Evolutionary conservation across 2,888 invertebrate species (phyloP), one percentile per base, ranked within the genome.

Genomic region (Drosophila gaucha): DNA sequence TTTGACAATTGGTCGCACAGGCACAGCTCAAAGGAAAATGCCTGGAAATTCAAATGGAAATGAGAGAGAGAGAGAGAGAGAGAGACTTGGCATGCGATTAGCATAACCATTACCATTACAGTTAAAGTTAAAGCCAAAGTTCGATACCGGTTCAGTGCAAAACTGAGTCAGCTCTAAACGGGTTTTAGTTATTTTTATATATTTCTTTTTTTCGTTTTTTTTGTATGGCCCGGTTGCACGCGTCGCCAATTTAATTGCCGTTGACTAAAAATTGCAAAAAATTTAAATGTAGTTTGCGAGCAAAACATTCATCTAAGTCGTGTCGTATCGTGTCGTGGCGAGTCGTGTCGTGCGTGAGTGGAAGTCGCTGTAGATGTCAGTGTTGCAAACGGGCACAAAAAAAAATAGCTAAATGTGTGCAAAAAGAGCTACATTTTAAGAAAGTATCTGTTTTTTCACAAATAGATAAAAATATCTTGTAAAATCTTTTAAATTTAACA

Each of bases 151-250:
- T 65, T 69, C 31, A 12, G 10, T 26, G 10, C 20, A 39, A 60
- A 60, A 39, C 60, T 64, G 60, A 49, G 49, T 69, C 31, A 26
- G n/a, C 31, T 22, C 31, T 26, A 49, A 63, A 39, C 60, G 31
- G 49, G 49, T 49, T 49, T 49, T 36, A 49, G 49, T 49, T 49
- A 49, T 49, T 49, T 49, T 35, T 49, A 49, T 35, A 20, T 24
- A 18, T 47, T 8, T 47, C 31, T 38, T 20, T 28, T 38, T 67
- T 76, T 64, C 31, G n/a, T 31, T 20, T 18, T 33, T 33, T 57
- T 80, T 85, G 74, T 85, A 87, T 69, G 68, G 79, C 65, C 85
- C 80, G 86, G 65, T 56, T 82, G 76, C 88, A 85, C 76, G 88
- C 86, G 76, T 87, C 65, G 75, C 60, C 85, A 74, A 64, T 64